Percentiles rank a stretch among this genome's conserved stretches.
Conservation (phyloP, 2,113 vertebrate species). For the Porphyrio hochstetteri region DNA sequence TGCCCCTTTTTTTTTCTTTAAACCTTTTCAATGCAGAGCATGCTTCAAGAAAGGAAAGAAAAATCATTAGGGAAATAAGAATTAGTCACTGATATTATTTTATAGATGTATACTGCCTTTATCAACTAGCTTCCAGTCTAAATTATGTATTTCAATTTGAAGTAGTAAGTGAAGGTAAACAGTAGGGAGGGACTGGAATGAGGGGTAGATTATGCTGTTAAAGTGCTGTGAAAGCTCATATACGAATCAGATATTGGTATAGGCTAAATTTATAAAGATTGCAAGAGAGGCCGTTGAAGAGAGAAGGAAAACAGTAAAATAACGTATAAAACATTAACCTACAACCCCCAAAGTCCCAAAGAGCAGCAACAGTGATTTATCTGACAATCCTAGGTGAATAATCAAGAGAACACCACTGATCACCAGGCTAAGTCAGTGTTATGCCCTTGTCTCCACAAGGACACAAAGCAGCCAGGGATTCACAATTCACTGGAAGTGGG, state of each 20-base stretch:
- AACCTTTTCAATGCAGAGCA: neutral
- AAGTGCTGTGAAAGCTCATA: neutral
- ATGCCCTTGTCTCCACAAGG: neutral
- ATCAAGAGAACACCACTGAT: neutral
- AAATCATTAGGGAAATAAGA: neutral
- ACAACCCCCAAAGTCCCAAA: neutral
- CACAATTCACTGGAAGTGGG: neutral
- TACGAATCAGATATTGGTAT: neutral
- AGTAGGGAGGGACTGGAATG: neutral
- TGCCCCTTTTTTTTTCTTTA: neutral
- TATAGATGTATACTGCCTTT: neutral
- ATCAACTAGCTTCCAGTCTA: neutral
- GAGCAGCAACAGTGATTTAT: constrained; percentile 27
- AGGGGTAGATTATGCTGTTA: neutral
- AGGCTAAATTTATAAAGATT: neutral
- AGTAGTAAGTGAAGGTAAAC: neutral
- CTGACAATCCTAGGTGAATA: neutral
- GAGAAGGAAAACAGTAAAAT: neutral
- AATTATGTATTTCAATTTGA: neutral
- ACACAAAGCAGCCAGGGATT: neutral
- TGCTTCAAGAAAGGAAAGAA: neutral
- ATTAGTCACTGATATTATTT: neutral
- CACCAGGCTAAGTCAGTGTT: neutral
- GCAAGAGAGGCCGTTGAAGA: neutral
- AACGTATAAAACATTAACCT: constrained; percentile 35